These are phyloP conservation scores for Eucera pruinosa DNA, from an alignment of 2,888 invertebrate species.

Conservation along the genomic window DNA sequence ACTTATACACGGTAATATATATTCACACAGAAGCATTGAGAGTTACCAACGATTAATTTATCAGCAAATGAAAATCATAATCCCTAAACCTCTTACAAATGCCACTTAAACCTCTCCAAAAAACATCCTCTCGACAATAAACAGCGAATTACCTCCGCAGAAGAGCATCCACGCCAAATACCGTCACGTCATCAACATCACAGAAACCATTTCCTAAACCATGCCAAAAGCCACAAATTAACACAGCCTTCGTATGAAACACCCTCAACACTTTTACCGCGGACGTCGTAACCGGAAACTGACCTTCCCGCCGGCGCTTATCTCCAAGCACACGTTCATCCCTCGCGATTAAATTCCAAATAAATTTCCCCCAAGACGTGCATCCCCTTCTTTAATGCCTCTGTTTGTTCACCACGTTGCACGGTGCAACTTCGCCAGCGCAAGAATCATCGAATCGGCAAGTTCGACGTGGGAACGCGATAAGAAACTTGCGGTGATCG, in stretches of 20 bases:
- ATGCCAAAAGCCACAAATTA: neutral
- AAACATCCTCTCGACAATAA: neutral
- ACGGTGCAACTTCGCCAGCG: neutral
- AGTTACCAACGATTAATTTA: neutral
- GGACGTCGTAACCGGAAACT: constrained; percentile 12
- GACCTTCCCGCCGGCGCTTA: constrained; percentile 35
- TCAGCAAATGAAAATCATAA: neutral
- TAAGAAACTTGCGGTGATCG: neutral
- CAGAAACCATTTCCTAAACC: neutral
- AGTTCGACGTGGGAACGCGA: neutral
- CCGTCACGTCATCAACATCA: neutral
- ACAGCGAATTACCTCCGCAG: neutral
- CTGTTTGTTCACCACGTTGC: too few species aligned
- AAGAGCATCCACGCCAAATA: neutral
- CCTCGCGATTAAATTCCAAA: neutral
- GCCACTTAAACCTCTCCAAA: neutral
- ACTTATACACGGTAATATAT: too few species aligned
- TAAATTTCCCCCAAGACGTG: too few species aligned
- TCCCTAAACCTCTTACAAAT: neutral
- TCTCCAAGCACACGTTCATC: neutral
- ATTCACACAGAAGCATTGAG: too few species aligned
- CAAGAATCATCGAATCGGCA: too few species aligned
- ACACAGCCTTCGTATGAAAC: neutral
- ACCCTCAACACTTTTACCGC: constrained; percentile 8
- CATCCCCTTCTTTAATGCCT: too few species aligned